Base-by-base conservation (phyloP, 2,888 invertebrate species). In the Nymphalis polychloros region DNA sequence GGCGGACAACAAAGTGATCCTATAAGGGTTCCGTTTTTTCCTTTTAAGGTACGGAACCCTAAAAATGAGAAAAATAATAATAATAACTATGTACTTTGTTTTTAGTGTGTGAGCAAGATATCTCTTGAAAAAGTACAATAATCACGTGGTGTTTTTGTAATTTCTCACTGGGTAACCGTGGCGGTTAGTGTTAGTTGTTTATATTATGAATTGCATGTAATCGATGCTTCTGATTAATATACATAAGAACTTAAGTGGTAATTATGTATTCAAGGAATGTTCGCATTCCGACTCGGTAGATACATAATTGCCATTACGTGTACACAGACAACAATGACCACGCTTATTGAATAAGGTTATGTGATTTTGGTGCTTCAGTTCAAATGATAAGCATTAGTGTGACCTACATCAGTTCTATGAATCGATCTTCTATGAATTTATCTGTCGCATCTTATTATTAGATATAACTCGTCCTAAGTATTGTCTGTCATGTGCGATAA, bases 281-380 rank as follows among this genome's bases (percentile, higher is more conserved):
- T 53, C 64, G 50, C 68, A 68, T 68, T 68, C 68, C 68, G 55
- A 48, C 48, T 52, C 49, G 47, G 63, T 55, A 41, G 47, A 41
- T 57, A 68, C 64, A 64, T 68, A 64, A 68, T 68, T 68, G 68
- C 68, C 49, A 61, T 68, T 68, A 68, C 47, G 64, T 68, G 60
- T 49, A 61, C 55, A 63, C 59, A 47, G 46, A 27, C 27, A 27
- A 61, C 48, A 16, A 17, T 46, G 17, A 49, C 23, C 48, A 35
- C 8, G 49, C 19, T 49, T 27, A 23, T 52, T 52, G 35, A 64
- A 60, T 64, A 41, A 46, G 10, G 35, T 59, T 13, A 64, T 17
- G 46, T 61, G 17, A 68, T 27, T 57, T 20, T 52, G 55, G 31
- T 50, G 23, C 46, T 61, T 55, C n/a, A 41, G 16, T 5, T 20